These are phyloP conservation scores for Platynereis dumerilii DNA, from an alignment of 2,888 invertebrate species.

Conservation along the genomic window DNA sequence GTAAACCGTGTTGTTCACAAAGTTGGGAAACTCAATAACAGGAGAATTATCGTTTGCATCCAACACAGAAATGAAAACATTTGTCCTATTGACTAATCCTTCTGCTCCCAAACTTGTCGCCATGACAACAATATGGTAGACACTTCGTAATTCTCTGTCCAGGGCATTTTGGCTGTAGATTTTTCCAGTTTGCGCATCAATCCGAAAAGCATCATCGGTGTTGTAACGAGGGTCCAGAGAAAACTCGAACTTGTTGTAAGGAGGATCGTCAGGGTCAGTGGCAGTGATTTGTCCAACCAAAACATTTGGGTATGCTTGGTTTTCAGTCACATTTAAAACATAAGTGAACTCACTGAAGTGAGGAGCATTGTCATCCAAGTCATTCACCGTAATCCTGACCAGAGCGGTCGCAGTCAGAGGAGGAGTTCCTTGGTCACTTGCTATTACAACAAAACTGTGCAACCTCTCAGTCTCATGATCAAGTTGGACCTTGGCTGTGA, in stretches of 20 bases:
- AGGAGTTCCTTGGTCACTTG: conserved; percentile 30
- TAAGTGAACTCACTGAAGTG: conserved; percentile 25
- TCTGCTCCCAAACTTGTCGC: conserved; percentile 15
- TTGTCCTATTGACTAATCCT: conserved; percentile 11
- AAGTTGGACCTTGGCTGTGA: conserved; percentile 26
- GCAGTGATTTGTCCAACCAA: conserved; percentile 16
- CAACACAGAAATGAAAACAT: conserved; percentile 20
- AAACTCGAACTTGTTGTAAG: conserved; percentile 16
- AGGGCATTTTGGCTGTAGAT: conserved; percentile 18
- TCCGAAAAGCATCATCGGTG: conserved; percentile 12
- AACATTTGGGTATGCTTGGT: background rate
- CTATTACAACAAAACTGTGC: conserved; percentile 27
- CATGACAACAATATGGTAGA: conserved; percentile 18
- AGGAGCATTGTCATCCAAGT: conserved; percentile 38
- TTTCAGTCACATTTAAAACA: conserved; percentile 14
- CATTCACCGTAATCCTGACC: conserved; percentile 28
- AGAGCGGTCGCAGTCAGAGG: conserved; percentile 23
- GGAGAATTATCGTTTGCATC: conserved; percentile 21
- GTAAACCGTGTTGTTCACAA: conserved; percentile 23
- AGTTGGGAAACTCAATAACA: conserved; percentile 15
- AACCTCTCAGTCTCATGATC: conserved; percentile 26
- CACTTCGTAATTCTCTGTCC: conserved; percentile 16
- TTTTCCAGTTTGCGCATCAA: conserved; percentile 12
- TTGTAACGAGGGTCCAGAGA: conserved; percentile 9
- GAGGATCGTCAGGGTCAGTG: conserved; percentile 19